Percentiles rank a stretch among this genome's conserved stretches.
phyloP scores from a whole-genome alignment of 2,113 vertebrate species.

The Cranoglanis bouderius region DNA sequence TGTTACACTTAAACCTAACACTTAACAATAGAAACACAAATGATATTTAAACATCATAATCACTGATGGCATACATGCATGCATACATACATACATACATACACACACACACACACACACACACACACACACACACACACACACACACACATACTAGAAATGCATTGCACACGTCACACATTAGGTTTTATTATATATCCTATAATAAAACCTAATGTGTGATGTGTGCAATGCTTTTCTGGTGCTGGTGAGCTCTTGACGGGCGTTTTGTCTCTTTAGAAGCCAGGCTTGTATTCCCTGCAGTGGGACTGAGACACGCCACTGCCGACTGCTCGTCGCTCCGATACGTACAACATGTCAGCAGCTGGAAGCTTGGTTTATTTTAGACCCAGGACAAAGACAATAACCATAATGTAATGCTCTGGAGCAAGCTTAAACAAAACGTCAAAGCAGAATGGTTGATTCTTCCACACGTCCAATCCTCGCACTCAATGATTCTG shows the following conservation, averaged over 20 bases:
- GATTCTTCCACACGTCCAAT: not conserved
- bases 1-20: not conserved
- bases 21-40: not conserved
- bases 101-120: no score
- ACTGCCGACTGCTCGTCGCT: not conserved
- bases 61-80: not conserved
- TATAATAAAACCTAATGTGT: not conserved
- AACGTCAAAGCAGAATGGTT: not conserved
- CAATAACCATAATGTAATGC: not conserved
- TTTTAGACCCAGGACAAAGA: constrained; percentile 17
- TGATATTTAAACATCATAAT: not conserved
- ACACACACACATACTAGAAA: no score
- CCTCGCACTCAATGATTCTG: not conserved
- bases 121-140: no score
- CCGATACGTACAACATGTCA: constrained; percentile 24
- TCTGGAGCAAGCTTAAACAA: not conserved
- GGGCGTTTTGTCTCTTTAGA: not conserved
- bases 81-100: no score
- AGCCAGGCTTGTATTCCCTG: not conserved
- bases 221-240: not conserved
- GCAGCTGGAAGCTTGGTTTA: not conserved
- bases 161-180: no score
- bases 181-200: no score
- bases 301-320: not conserved
- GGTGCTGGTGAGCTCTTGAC: not conserved